These are phyloP conservation scores for Drosophila mettleri DNA, from an alignment of 2,888 invertebrate genomes.

Conservation along the genomic window DNA sequence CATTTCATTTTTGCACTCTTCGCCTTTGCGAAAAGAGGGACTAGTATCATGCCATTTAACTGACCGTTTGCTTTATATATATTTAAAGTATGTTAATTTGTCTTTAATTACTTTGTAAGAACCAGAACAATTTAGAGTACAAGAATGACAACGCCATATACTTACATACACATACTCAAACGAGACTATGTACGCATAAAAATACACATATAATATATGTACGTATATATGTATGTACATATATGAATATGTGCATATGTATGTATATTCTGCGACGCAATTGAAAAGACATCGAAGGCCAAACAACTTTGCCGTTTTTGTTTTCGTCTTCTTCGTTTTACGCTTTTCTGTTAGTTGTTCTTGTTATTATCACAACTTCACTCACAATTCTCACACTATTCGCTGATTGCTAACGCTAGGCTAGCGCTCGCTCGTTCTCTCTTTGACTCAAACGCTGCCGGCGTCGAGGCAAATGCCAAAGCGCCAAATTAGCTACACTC, in stretches of 20 bases:
- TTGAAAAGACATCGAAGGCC: conserved; percentile 80
- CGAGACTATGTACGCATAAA: conserved; percentile 17
- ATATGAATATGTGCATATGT: background rate
- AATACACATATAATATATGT: conserved; percentile 10
- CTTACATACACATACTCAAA: background rate
- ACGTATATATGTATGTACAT: background rate
- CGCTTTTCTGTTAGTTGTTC: conserved; percentile 56
- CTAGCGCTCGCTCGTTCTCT: conserved; percentile 7
- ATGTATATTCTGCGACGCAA: conserved; percentile 76
- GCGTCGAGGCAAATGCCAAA: conserved; percentile 33
- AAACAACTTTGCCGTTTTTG: conserved; percentile 75
- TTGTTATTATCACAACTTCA: conserved; percentile 75
- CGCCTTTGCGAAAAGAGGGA: conserved; percentile 4
- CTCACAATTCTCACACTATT: conserved; percentile 37
- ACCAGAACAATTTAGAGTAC: conserved; percentile 33
- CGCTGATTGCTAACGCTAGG: conserved; percentile 18
- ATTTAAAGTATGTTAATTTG: conserved; percentile 14
- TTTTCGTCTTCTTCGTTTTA: conserved; percentile 47
- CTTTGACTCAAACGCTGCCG: conserved; percentile 32
- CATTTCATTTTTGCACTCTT: conserved; percentile 23
- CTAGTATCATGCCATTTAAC: conserved; percentile 29
- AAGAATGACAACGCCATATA: conserved; percentile 28
- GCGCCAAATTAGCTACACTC: conserved; percentile 5
- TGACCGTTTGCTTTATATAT: conserved; percentile 12
- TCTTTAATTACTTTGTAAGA: conserved; percentile 39